Conservation (phyloP, 2,888 invertebrate genomes). For the Oscheius sp. region DNA sequence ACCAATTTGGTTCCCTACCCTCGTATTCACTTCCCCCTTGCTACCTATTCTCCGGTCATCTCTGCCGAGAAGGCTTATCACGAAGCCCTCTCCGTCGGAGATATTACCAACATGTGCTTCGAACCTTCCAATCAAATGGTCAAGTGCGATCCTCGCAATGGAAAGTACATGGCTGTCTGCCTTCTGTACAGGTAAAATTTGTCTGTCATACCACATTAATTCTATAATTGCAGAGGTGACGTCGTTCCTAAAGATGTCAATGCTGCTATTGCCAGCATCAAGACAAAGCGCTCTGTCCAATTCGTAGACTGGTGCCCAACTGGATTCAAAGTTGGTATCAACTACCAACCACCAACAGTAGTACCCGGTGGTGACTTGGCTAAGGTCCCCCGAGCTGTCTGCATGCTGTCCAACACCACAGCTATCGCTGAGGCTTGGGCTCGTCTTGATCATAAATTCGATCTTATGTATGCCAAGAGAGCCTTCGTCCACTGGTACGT, state of each 20-base stretch:
- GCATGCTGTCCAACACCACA: conserved; percentile 80
- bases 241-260: conserved; percentile 93
- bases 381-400: conserved; percentile 81
- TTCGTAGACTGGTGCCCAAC: conserved; percentile 82
- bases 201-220: background rate
- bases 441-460: conserved; percentile 82
- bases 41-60: conserved; percentile 76
- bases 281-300: conserved; percentile 85
- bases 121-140: conserved; percentile 90
- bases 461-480: conserved; percentile 79
- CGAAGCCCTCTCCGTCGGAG: conserved; percentile 74
- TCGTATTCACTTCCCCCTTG: conserved; percentile 87
- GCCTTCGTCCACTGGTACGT: conserved; percentile 71
- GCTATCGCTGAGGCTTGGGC: conserved; percentile 84
- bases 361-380: conserved; percentile 90
- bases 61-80: conserved; percentile 64
- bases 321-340: conserved; percentile 68
- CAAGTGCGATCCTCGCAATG: conserved; percentile 83
- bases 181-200: conserved; percentile 70
- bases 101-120: conserved; percentile 92
- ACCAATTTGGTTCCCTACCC: conserved; percentile 82
- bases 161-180: conserved; percentile 75
- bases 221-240: conserved; percentile 80
- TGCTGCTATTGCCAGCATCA: conserved; percentile 92
- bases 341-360: conserved; percentile 79